A percentile compares a stretch with the other conserved stretches of the same genome.
Evolutionary conservation across 1,140 invertebrate genomes (phyloP).

Genomic region (Drosophila rufa): DNA sequence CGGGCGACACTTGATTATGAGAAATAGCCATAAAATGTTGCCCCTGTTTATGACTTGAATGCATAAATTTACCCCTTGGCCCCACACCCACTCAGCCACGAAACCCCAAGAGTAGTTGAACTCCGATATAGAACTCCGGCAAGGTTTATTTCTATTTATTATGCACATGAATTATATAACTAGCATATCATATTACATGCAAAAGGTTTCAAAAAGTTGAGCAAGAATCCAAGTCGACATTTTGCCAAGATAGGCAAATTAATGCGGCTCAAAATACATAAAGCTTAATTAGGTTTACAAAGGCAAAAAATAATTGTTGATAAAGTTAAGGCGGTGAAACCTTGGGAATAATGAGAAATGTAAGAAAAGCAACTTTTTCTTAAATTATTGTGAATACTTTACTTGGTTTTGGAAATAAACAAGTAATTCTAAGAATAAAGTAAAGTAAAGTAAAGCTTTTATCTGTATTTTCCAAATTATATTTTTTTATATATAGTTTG

Average conservation of each 20-base stretch:
- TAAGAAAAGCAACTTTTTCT: not conserved
- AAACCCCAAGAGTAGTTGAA: constrained; percentile 19
- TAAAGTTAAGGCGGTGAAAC: not conserved
- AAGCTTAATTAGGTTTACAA: constrained; percentile 9
- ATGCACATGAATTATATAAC: constrained; percentile 46
- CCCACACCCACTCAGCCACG: constrained; percentile 10
- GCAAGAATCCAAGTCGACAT: constrained; percentile 13
- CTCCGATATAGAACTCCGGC: constrained; percentile 20
- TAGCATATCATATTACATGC: constrained; percentile 37
- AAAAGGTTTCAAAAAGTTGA: constrained; percentile 11
- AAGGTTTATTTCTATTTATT: constrained; percentile 39
- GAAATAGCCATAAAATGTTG: constrained; percentile 72
- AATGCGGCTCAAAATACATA: constrained; percentile 10
- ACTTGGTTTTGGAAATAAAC: no score
- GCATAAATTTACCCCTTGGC: constrained; percentile 63
- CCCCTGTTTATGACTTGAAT: constrained; percentile 75
- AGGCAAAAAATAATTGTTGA: constrained; percentile 1
- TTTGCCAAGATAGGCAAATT: constrained; percentile 32
- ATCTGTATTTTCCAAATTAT: no score
- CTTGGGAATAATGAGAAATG: not conserved
- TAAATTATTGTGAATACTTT: not conserved
- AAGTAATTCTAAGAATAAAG: not conserved
- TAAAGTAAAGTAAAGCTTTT: not conserved
- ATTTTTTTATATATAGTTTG: no score
- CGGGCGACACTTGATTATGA: constrained; percentile 65